Evolutionary conservation across 2,888 invertebrate species (phyloP).

Genomic region (Synergus umbraculus): DNA sequence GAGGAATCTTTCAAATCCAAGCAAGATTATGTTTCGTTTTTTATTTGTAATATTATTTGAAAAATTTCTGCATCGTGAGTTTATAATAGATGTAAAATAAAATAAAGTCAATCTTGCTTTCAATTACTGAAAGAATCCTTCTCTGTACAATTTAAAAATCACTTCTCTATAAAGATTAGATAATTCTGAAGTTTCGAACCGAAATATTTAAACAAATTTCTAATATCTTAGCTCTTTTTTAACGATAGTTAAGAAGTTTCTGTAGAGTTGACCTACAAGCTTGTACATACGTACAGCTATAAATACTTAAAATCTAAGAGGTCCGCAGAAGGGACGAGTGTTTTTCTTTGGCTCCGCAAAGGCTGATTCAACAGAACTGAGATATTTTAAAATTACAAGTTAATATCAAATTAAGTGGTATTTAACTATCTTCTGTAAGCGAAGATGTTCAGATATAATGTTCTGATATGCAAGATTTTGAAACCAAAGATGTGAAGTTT

Average conservation of each 20-base stretch:
- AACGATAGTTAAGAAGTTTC: not conserved
- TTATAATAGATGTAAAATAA: not conserved
- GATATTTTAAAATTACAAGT: conserved; percentile 17
- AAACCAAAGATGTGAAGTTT: not conserved
- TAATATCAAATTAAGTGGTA: not conserved
- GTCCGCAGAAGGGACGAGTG: conserved; percentile 48
- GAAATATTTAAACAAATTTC: conserved; percentile 8
- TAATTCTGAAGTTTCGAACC: not conserved
- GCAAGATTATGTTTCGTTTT: not conserved
- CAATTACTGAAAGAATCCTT: not conserved
- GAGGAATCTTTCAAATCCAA: not conserved
- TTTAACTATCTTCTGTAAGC: not conserved
- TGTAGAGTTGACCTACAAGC: conserved; percentile 44
- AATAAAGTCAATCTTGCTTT: conserved; percentile 12
- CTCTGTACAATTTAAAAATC: conserved; percentile 19
- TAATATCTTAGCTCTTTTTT: conserved; percentile 3
- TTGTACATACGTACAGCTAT: conserved; percentile 58
- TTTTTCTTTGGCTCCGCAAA: conserved; percentile 66
- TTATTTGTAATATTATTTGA: not conserved
- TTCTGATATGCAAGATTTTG: not conserved
- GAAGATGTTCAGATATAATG: not conserved
- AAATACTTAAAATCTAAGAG: conserved; percentile 55
- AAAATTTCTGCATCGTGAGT: not conserved
- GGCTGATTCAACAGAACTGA: conserved; percentile 50
- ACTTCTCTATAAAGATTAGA: not conserved